These are phyloP conservation scores for Periophthalmus magnuspinnatus DNA, from an alignment of 2,797 vertebrate species.

Conservation along the genomic window DNA sequence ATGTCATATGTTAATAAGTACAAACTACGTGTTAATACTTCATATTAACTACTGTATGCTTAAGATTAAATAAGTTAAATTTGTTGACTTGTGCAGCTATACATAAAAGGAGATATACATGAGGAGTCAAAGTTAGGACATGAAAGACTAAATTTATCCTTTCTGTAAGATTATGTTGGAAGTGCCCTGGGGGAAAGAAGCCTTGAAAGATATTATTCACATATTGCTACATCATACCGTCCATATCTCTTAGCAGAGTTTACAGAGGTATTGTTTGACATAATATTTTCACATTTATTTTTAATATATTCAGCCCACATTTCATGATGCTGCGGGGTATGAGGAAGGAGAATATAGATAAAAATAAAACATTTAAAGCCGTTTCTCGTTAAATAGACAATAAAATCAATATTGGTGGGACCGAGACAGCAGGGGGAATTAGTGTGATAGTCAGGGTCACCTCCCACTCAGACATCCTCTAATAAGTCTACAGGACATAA, in stretches of 20 bases:
- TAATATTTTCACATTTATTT: conserved; percentile 2
- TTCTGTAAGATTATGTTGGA: conserved; percentile 59
- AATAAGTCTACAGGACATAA: conserved; percentile 14
- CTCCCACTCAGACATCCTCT: conserved; percentile 36
- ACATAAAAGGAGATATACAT: conserved; percentile 56
- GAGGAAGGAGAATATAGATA: conserved; percentile 1
- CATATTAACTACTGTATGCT: conserved; percentile 53
- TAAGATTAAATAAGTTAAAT: conserved; percentile 55
- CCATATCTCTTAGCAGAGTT: conserved; percentile 2
- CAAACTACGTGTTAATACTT: conserved; percentile 36
- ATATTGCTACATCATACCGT: conserved; percentile 45
- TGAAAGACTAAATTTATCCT: conserved; percentile 69
- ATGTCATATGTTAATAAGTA: conserved; percentile 6
- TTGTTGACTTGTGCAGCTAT: conserved; percentile 13
- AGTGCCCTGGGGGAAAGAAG: conserved; percentile 51
- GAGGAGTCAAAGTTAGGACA: conserved; percentile 59
- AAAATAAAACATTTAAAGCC: conserved; percentile 29
- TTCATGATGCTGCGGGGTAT: neutral
- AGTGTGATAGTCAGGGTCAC: conserved; percentile 42
- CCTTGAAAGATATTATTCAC: conserved; percentile 48
- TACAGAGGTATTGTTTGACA: conserved; percentile 17
- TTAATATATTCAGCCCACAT: neutral
- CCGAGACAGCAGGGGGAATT: conserved; percentile 48
- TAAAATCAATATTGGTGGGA: conserved; percentile 64
- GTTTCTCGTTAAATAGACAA: conserved; percentile 47